phyloP scores from a whole-genome alignment of 1,140 invertebrate genomes.

The Drepana arcuata region DNA sequence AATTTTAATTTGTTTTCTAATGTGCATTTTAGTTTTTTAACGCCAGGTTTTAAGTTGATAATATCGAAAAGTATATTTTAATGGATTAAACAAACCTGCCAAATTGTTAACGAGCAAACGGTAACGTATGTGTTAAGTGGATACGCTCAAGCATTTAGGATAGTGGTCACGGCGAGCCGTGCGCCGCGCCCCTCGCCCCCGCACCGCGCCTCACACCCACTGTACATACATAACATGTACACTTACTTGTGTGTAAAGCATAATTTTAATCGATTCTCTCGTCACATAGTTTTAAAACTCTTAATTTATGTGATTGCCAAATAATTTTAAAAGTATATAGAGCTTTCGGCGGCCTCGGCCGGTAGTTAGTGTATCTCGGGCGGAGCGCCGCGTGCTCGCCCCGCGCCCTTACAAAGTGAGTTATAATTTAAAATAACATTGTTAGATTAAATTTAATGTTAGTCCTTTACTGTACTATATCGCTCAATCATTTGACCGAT shows the following conservation, averaged over 20 bases:
- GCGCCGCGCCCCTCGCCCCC: slow-evolving; percentile 40
- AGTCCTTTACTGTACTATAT: slow-evolving; percentile 71
- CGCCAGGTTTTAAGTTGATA: slow-evolving; percentile 57
- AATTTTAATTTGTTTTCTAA: slow-evolving; percentile 63
- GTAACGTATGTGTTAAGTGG: slow-evolving; percentile 55
- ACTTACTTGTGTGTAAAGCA: slow-evolving; percentile 65
- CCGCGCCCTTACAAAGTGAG: slow-evolving; percentile 48
- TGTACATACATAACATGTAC: slow-evolving; percentile 65
- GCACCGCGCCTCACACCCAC: slow-evolving; percentile 20
- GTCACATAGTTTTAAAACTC: slow-evolving; percentile 67
- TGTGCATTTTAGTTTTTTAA: slow-evolving; percentile 67
- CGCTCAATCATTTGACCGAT: slow-evolving; percentile 71
- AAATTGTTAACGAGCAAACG: slow-evolving; percentile 64
- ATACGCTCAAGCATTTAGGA: slow-evolving; percentile 66
- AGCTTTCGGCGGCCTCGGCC: slow-evolving; percentile 26
- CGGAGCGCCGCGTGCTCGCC: slow-evolving; percentile 30
- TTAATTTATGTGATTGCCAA: slow-evolving; percentile 69
- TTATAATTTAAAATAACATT: slow-evolving; percentile 69
- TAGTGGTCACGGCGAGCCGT: slow-evolving; percentile 13
- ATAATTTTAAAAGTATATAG: slow-evolving; percentile 65
- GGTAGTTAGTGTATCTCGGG: slow-evolving; percentile 23
- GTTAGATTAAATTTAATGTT: slow-evolving; percentile 72
- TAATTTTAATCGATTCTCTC: slow-evolving; percentile 67
- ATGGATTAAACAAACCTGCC: slow-evolving; percentile 64
- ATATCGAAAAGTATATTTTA: slow-evolving; percentile 54